Percentiles rank a stretch among this genome's conserved stretches.
Conservation (phyloP, 2,888 invertebrate species). For the Gandaritis pyraliata region DNA sequence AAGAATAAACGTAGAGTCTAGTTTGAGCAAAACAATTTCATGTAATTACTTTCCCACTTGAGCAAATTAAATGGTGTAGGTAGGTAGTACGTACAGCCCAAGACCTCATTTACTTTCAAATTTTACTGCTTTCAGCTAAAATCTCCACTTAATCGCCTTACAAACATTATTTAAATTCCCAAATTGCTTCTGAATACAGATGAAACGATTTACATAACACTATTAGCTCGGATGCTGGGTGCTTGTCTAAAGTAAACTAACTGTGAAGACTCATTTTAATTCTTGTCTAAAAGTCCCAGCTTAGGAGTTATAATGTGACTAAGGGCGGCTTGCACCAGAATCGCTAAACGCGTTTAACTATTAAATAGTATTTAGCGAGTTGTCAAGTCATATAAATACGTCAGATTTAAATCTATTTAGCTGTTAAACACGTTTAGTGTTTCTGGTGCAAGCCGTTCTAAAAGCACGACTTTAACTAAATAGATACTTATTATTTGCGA, state of each 20-base stretch:
- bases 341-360: no score
- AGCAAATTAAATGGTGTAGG: background rate
- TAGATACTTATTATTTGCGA: no score
- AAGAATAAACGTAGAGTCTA: no score
- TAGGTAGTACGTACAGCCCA: no score
- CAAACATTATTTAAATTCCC: slow-evolving; percentile 34
- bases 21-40: no score
- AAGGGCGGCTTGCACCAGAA: no score
- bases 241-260: slow-evolving; percentile 8
- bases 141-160: slow-evolving; percentile 15
- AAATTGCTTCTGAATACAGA: slow-evolving; percentile 35
- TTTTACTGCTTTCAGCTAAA: slow-evolving; percentile 21
- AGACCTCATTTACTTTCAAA: slow-evolving; percentile 13
- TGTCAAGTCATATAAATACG: no score
- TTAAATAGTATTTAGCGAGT: no score
- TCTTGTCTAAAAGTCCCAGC: background rate
- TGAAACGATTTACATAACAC: slow-evolving; percentile 32
- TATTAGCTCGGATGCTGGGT: slow-evolving; percentile 26
- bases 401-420: no score
- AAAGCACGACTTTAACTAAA: background rate
- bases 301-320: background rate
- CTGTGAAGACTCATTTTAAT: background rate
- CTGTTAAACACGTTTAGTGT: no score
- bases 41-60: slow-evolving; percentile 4
- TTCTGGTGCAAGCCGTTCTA: no score